Conservation (phyloP, 2,888 invertebrate species). For the Leucophora obtusa region DNA sequence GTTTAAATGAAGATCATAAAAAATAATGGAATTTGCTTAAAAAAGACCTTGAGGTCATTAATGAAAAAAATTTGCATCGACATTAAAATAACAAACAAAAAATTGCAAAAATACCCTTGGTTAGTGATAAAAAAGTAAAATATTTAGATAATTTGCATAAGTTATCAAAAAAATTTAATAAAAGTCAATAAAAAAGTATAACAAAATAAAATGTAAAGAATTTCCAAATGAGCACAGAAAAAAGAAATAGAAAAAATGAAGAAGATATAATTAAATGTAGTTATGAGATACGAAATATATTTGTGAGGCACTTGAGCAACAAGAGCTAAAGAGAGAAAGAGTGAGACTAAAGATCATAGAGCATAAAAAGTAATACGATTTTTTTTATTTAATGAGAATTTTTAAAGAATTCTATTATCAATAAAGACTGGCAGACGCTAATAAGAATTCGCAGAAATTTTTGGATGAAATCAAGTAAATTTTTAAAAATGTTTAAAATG, state of each 20-base stretch:
- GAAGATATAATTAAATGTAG: constrained; percentile 35
- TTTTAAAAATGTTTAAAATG: background rate
- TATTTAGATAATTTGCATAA: constrained; percentile 38
- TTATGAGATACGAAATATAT: constrained; percentile 19
- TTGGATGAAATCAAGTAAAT: background rate
- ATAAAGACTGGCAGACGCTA: background rate
- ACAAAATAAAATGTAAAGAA: constrained; percentile 28
- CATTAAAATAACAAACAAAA: constrained; percentile 13
- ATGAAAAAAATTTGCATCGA: background rate
- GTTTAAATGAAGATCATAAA: constrained; percentile 6
- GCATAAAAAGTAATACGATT: background rate
- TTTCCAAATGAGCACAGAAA: constrained; percentile 17
- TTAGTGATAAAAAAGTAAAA: constrained; percentile 1
- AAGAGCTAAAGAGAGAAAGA: constrained; percentile 9
- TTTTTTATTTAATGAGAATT: background rate
- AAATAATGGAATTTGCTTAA: constrained; percentile 6
- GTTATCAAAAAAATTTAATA: constrained; percentile 19
- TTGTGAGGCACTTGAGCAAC: constrained; percentile 19
- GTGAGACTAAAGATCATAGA: background rate
- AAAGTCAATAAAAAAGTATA: background rate
- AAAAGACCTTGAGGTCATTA: constrained; percentile 42
- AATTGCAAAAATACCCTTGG: constrained; percentile 8
- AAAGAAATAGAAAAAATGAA: constrained; percentile 22
- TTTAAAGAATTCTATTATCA: constrained; percentile 14
- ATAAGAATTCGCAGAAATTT: constrained; percentile 25